Conservation (phyloP, 2,888 invertebrate genomes). For the Anthophora plumipes region DNA sequence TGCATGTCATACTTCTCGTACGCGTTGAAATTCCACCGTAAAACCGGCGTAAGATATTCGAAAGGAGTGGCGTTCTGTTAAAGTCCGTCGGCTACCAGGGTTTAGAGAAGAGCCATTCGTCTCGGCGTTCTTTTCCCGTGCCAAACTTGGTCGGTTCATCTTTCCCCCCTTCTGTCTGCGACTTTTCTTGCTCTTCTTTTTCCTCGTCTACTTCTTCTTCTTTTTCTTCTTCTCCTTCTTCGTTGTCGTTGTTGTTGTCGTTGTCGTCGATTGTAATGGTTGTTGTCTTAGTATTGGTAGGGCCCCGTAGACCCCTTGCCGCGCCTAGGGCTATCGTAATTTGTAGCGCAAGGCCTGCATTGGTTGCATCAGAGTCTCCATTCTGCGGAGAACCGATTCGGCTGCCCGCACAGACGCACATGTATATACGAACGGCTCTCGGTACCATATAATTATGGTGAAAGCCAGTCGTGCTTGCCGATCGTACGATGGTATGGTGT, state of each 20-base stretch:
- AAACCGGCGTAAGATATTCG: not conserved
- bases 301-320: not conserved
- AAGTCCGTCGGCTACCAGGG: not conserved
- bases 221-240: not conserved
- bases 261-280: not conserved
- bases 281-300: not conserved
- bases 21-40: not conserved
- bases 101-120: constrained; percentile 27
- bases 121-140: constrained; percentile 14
- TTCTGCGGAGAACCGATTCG: constrained; percentile 56
- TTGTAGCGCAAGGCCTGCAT: constrained; percentile 76
- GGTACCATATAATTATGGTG: constrained; percentile 79
- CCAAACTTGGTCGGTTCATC: constrained; percentile 49
- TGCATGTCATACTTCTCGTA: not conserved
- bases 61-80: not conserved
- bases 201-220: not conserved
- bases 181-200: constrained; percentile 31
- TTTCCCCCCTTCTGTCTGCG: constrained; percentile 9
- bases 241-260: not conserved
- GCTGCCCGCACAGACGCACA: constrained; percentile 4
- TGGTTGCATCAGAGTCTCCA: constrained; percentile 76
- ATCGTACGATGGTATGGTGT: constrained; percentile 34
- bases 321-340: constrained; percentile 67
- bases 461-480: constrained; percentile 73
- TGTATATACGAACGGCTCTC: constrained; percentile 14